Base-by-base conservation (phyloP, 2,888 invertebrate species). In the Nysson spinosus region DNA sequence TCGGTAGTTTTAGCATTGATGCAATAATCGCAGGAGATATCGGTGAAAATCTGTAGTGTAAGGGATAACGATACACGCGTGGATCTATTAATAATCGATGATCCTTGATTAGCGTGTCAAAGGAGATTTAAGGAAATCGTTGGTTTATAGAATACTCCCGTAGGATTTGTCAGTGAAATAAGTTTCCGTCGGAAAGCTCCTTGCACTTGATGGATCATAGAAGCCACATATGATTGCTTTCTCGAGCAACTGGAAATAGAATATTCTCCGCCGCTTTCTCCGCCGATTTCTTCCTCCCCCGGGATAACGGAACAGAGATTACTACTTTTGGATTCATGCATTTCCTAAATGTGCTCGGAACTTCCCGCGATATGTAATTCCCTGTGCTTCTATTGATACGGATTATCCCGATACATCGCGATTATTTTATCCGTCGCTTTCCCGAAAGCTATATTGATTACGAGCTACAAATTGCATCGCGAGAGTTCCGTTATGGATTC, bases 181-280 rank as follows among this genome's bases (percentile, higher is more conserved):
- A 34, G 32, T 44, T 50, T n/a, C 12, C 4, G 2, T 9, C 2
- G 0, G 16, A 28, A 30, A 50, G 39, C 20, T 6, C 6, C 24
- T 9, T 4, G 9, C 6, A 6, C 20, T 12, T 28, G 61, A 49
- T 56, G 30, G 42, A 61, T 56, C 47, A 28, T 28, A 28, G 34
- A 9, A n/a, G 9, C 16, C 12, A n/a, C n/a, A n/a, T 17, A 35
- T 24, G 56, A 57, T 62, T 50, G 44, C 44, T 28, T 50, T 11
- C n/a, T n/a, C n/a, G 43, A 30, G 50, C 32, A 12, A 50, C 57
- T 44, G 19, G 44, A 60, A 52, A 57, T 28, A 28, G 51, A 51
- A 60, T 60, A 52, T 44, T 37, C 46, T 16, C 17, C n/a, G n/a
- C n/a, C n/a, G n/a, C n/a, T n/a, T n/a, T n/a, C n/a, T n/a, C n/a